Percentiles rank a stretch among this genome's conserved stretches.
phyloP scores from a whole-genome alignment of 2,888 invertebrate genomes.

The Yponomeuta cagnagella region DNA sequence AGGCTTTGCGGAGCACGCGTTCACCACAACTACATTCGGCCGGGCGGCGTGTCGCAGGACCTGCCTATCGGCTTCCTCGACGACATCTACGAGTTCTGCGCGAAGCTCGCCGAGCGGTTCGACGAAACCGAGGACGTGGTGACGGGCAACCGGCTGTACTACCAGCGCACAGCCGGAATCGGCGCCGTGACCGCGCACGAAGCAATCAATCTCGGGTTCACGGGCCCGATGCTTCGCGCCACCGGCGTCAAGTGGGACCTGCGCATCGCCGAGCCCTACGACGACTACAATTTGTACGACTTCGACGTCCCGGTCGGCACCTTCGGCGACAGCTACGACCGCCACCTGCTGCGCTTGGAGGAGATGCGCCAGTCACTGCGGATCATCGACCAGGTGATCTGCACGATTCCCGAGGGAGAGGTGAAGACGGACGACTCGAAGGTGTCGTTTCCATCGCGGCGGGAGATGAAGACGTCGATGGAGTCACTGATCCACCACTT shows the following conservation, averaged over 20 bases:
- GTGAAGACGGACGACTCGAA: slow-evolving; percentile 88
- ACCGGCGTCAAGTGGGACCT: slow-evolving; percentile 93
- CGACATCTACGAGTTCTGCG: slow-evolving; percentile 83
- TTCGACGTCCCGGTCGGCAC: slow-evolving; percentile 89
- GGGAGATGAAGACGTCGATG: slow-evolving; percentile 92
- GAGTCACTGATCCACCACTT: slow-evolving; percentile 93
- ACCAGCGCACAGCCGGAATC: slow-evolving; percentile 81
- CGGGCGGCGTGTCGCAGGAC: slow-evolving; percentile 84
- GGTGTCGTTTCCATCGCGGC: slow-evolving; percentile 81
- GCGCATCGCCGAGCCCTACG: slow-evolving; percentile 88
- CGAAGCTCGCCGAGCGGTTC: slow-evolving; percentile 81
- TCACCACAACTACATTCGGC: slow-evolving; percentile 88
- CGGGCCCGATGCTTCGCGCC: slow-evolving; percentile 83
- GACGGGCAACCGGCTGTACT: slow-evolving; percentile 82
- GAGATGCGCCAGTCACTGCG: slow-evolving; percentile 87
- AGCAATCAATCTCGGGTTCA: slow-evolving; percentile 84
- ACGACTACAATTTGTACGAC: slow-evolving; percentile 86
- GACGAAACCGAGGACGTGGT: slow-evolving; percentile 90
- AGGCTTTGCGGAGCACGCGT: slow-evolving; percentile 88
- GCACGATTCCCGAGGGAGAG: slow-evolving; percentile 89
- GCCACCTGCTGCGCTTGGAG: slow-evolving; percentile 79
- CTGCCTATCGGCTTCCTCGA: slow-evolving; percentile 81
- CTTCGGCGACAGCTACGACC: slow-evolving; percentile 90
- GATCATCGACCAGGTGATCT: slow-evolving; percentile 87
- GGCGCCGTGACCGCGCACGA: slow-evolving; percentile 84